Evolutionary conservation across 2,888 invertebrate species (phyloP), one percentile per base, ranked within the genome.

Genomic region (Ormyrus nitidulus): DNA sequence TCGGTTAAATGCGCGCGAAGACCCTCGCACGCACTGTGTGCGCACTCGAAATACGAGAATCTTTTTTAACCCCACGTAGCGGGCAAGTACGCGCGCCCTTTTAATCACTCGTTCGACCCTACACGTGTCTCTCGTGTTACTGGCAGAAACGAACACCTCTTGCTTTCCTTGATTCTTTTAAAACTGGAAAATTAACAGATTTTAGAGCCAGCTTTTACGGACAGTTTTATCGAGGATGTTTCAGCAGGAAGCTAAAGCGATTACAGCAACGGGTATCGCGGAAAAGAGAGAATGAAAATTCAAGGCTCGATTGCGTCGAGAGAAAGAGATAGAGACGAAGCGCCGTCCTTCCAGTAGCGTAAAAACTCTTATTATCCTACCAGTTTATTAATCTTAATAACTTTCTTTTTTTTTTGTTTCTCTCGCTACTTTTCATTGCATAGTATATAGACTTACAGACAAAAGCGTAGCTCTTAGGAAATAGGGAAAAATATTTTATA

Each of bases 321-420:
- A 49, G 46, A 53, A 53, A 59, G 59, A 62, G 34, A 49, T 13
- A 53, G 58, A 59, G 66, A 74, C 73, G 65, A 80, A 72, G 68
- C 84, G 88, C 85, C 86, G 86, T 85, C 85, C 85, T 85, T 84
- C 86, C 84, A 83, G 79, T 87, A 88, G 85, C 82, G 81, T 87
- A 84, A 84, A 84, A 84, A 76, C 19, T 81, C 83, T 77, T 83
- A 82, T 81, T 77, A 83, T 83, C 81, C 84, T 84, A 84, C 81
- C 82, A 83, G 72, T 85, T 84, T 66, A 81, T 75, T 75, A 61
- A 81, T 81, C 58, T 70, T 70, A 70, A 77, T n/a, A 62, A 72
- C 34, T 53, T 62, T 44, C 34, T 10, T 70, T 56, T 46, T 73
- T 54, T 78, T 19, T 68, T 64, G 34, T 34, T 77, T 64, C 53